These are phyloP conservation scores for Pygocentrus nattereri DNA, from an alignment of 2,797 vertebrate species.

Conservation along the genomic window DNA sequence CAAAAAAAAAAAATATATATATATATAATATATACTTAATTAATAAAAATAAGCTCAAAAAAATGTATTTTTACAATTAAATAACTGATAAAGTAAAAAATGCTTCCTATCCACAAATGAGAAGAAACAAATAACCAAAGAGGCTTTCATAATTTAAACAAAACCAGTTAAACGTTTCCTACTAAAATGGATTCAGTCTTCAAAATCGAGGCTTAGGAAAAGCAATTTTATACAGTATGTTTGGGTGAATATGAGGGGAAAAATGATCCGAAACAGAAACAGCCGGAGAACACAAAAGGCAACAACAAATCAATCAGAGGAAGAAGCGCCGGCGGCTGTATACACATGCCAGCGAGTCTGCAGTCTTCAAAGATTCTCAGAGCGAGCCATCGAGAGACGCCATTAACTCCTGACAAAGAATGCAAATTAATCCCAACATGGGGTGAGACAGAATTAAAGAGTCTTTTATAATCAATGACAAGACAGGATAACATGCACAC, in stretches of 20 bases:
- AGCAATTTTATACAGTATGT: slow-evolving; percentile 47
- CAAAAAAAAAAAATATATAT: no score
- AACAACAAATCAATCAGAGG: slow-evolving; percentile 92
- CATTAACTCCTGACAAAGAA: slow-evolving; percentile 99
- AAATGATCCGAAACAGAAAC: slow-evolving; percentile 73
- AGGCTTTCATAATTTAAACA: slow-evolving; percentile 17
- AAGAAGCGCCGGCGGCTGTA: slow-evolving; percentile 96
- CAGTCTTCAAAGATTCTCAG: slow-evolving; percentile 99
- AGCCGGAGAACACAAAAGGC: slow-evolving; percentile 66
- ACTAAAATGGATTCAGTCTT: not conserved
- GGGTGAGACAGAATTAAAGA: slow-evolving; percentile 99
- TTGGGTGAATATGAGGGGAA: slow-evolving; percentile 64
- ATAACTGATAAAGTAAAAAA: not conserved
- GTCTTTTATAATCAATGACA: slow-evolving; percentile 98
- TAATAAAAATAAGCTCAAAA: no score
- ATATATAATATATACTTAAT: no score
- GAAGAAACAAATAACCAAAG: not conserved
- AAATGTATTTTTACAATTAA: not conserved
- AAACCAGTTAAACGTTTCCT: slow-evolving; percentile 19
- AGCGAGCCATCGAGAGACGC: slow-evolving; percentile 93
- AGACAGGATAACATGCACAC: slow-evolving; percentile 80
- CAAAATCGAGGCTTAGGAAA: slow-evolving; percentile 38
- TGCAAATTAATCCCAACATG: slow-evolving; percentile 99
- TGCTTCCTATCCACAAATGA: not conserved
- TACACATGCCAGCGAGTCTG: slow-evolving; percentile 98